These are phyloP conservation scores for Gnathonemus echidnorhynchus DNA, from an alignment of 2,113 vertebrate species.

Conservation along the genomic window DNA sequence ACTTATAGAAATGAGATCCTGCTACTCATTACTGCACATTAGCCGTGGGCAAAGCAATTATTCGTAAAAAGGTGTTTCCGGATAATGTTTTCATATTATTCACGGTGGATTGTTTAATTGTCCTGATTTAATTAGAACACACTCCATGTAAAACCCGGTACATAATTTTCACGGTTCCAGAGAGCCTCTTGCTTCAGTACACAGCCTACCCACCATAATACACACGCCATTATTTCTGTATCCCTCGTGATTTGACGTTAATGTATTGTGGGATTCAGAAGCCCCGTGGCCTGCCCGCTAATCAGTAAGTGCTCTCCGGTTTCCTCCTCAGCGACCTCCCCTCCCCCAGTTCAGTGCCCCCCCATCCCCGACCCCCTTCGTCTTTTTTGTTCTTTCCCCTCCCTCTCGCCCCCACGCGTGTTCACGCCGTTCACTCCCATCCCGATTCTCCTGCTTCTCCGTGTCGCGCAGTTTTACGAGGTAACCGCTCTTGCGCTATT, in stretches of 20 bases:
- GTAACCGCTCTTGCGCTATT: background rate
- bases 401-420: background rate
- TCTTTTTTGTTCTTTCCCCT: background rate
- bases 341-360: background rate
- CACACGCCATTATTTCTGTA: background rate
- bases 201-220: background rate
- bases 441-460: background rate
- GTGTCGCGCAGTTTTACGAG: background rate
- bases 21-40: background rate
- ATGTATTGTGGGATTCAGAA: slow-evolving; percentile 4
- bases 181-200: background rate
- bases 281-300: background rate
- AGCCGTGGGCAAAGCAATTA: background rate
- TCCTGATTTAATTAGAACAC: background rate
- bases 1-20: background rate
- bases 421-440: background rate
- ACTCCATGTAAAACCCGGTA: background rate
- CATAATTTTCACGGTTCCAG: background rate
- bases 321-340: background rate
- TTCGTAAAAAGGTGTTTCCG: background rate
- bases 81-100: background rate
- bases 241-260: background rate
- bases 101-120: background rate
- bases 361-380: background rate
- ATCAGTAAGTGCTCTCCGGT: background rate